Conservation (phyloP, 1,140 invertebrate genomes). For the Zaprionus camerounensis region DNA sequence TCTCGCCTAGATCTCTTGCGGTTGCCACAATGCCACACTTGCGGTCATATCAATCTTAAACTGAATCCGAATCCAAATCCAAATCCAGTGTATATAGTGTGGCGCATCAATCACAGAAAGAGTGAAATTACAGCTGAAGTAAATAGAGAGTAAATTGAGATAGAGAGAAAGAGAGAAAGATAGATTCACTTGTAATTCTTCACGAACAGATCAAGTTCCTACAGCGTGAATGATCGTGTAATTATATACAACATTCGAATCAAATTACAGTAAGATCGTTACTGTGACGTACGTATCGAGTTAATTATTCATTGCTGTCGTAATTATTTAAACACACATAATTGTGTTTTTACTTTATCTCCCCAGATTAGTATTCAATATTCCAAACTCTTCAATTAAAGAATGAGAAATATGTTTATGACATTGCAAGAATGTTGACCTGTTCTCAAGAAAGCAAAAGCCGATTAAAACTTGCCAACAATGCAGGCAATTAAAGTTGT, state of each 20-base stretch:
- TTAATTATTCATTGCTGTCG: not conserved
- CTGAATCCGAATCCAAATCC: not conserved
- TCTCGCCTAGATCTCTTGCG: conserved; percentile 15
- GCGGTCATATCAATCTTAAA: conserved; percentile 18
- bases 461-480: not conserved
- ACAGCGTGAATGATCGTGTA: not conserved
- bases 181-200: conserved; percentile 3
- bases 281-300: not conserved
- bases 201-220: conserved; percentile 8
- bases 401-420: no score
- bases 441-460: not conserved
- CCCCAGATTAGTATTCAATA: not conserved
- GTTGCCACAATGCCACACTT: conserved; percentile 34
- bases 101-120: not conserved
- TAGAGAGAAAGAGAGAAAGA: not conserved
- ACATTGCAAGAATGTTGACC: not conserved
- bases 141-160: not conserved
- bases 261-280: not conserved
- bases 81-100: not conserved
- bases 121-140: not conserved
- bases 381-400: not conserved
- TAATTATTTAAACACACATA: not conserved
- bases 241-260: conserved; percentile 1
- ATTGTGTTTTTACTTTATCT: not conserved
- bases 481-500: not conserved